These are phyloP conservation scores for Danio choprae DNA, from an alignment of 2,797 vertebrate genomes.

Conservation along the genomic window DNA sequence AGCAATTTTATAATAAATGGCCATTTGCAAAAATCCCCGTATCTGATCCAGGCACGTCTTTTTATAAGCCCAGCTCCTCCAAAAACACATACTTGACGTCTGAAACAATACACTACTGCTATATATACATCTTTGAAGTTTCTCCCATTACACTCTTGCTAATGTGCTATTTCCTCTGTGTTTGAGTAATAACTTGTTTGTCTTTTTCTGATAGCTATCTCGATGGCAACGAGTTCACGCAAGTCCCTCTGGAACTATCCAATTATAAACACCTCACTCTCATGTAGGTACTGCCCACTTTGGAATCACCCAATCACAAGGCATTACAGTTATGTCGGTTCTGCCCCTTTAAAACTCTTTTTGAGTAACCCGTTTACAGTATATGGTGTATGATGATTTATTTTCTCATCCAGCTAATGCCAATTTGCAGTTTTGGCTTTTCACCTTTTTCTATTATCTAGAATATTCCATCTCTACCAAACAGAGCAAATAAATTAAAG, in stretches of 20 bases:
- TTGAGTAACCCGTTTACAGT: background rate
- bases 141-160: slow-evolving; percentile 71
- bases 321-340: background rate
- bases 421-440: slow-evolving; percentile 2
- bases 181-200: slow-evolving; percentile 68
- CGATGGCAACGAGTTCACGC: slow-evolving; percentile 96
- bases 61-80: slow-evolving; percentile 25
- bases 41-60: slow-evolving; percentile 30
- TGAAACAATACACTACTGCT: slow-evolving; percentile 31
- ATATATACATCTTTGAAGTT: slow-evolving; percentile 44
- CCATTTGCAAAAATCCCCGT: slow-evolving; percentile 30
- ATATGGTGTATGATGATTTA: slow-evolving; percentile 22
- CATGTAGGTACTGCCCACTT: slow-evolving; percentile 86
- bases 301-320: slow-evolving; percentile 28
- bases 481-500: background rate
- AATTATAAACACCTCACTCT: slow-evolving; percentile 96
- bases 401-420: slow-evolving; percentile 26
- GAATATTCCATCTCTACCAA: slow-evolving; percentile 19
- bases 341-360: slow-evolving; percentile 16
- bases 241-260: slow-evolving; percentile 94
- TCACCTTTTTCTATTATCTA: background rate
- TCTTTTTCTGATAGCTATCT: slow-evolving; percentile 82
- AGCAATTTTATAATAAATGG: slow-evolving; percentile 8
- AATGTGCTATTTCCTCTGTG: slow-evolving; percentile 74
- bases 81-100: slow-evolving; percentile 30